Base-by-base conservation (phyloP, 1,140 invertebrate species). In the Rhagoletis pomonella region DNA sequence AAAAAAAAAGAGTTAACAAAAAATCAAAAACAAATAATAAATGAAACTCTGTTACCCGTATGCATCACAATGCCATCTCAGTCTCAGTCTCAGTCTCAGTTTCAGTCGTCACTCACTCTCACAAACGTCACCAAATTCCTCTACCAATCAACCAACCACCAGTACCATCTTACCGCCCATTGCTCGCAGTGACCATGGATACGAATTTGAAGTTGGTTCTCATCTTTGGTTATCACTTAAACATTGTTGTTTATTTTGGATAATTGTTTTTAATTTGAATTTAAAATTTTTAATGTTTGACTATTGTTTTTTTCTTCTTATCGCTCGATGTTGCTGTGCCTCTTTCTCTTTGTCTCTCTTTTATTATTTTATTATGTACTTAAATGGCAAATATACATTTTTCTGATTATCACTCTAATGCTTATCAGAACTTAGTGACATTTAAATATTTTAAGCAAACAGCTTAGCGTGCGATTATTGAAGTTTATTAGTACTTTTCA, bases 131-230 rank as follows among this genome's bases (percentile, higher is more conserved):
- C 62, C 85, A 64, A 29, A 50, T 14, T 2, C 47, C 59, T n/a
- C 85, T n/a, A n/a, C n/a, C n/a, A n/a, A n/a, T n/a, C 58, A 19
- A 65, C 42, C 59, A 86, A 58, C 39, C 55, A 50, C 17, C 58
- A 84, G 29, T 58, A 55, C 77, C 58, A 85, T 42, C 44, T 81
- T 44, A 29, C 84, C 73, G 50, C 47, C 73, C 39, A 65, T 86
- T n/a, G 47, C 44, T 86, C 59, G n/a, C n/a, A 59, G 59, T 60
- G 50, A 39, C 58, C 59, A 85, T 85, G 55, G 84, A 60, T 55
- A 42, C 59, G 59, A 62, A 85, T 85, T 85, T 85, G 84, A 85
- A 85, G 39, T 85, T 85, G 84, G 84, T 85, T 62, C 19, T 85
- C 73, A 55, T 85, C 84, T n/a, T 14, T 77, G 2, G 9, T 62